Percentiles rank a stretch among this genome's conserved stretches.
These are phyloP conservation scores for Beroe forskalii DNA, from an alignment of 37 sponge, comb jelly and placozoan genomes.

Conservation along the genomic window DNA sequence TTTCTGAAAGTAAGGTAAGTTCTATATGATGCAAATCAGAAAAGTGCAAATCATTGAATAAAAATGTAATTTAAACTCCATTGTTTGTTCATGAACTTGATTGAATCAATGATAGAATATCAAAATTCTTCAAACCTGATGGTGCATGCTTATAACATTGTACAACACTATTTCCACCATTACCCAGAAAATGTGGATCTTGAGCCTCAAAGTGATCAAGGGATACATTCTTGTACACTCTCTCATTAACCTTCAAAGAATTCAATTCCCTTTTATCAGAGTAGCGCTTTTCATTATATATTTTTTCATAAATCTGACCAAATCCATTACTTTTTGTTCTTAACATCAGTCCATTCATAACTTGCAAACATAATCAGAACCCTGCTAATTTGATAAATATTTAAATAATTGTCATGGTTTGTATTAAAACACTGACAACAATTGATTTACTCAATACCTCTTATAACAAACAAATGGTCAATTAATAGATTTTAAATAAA, in stretches of 20 bases:
- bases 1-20: no score
- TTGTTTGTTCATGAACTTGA: no score
- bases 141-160: conserved; percentile 10
- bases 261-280: background rate
- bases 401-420: no score
- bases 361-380: background rate
- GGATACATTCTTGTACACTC: background rate
- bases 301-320: background rate
- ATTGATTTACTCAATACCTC: no score
- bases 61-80: no score
- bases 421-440: no score
- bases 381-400: no score
- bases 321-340: background rate
- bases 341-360: background rate
- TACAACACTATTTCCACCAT: conserved; percentile 45
- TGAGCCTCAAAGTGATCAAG: conserved; percentile 37
- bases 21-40: no score
- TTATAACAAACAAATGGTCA: no score
- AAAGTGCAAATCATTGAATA: no score
- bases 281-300: background rate
- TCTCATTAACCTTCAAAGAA: conserved; percentile 4
- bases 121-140: conserved; percentile 38
- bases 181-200: background rate
- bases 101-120: no score
- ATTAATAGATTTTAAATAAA: no score